A percentile compares a stretch with the other conserved stretches of the same genome.
Evolutionary conservation across 2,797 vertebrate genomes (phyloP).

Genomic region (Apogon hyalosoma): DNA sequence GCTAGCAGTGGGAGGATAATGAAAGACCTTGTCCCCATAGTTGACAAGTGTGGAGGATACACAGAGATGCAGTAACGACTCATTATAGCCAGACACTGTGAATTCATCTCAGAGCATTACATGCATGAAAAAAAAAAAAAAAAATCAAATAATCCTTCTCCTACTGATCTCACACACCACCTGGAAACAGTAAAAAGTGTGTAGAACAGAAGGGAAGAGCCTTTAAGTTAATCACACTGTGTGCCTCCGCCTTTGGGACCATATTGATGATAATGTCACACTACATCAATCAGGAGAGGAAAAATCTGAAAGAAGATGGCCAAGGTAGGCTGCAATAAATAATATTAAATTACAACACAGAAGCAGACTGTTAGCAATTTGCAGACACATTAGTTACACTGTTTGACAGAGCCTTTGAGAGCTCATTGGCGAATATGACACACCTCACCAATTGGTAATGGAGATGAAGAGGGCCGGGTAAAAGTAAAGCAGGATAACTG

Average conservation of each 20-base stretch:
- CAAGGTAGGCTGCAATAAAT: conserved; percentile 41
- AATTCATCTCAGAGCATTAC: conserved; percentile 56
- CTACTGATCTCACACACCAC: conserved; percentile 33
- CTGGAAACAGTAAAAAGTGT: conserved; percentile 32
- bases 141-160: conserved; percentile 54
- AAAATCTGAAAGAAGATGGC: conserved; percentile 50
- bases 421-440: conserved; percentile 57
- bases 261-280: conserved; percentile 66
- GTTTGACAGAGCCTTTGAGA: conserved; percentile 59
- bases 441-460: conserved; percentile 49
- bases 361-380: conserved; percentile 48
- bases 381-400: conserved; percentile 54
- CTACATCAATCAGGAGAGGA: conserved; percentile 54
- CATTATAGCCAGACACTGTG: conserved; percentile 60
- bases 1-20: conserved; percentile 61
- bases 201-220: conserved; percentile 43
- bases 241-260: conserved; percentile 37
- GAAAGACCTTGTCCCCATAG: conserved; percentile 60
- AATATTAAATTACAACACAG: conserved; percentile 51
- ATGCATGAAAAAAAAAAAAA: conserved; percentile 38
- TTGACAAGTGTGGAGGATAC: conserved; percentile 70
- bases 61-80: conserved; percentile 63
- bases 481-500: conserved; percentile 44
- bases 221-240: conserved; percentile 50
- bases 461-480: conserved; percentile 29